Evolutionary conservation across 1,140 invertebrate species (phyloP).

Genomic region (Caenorhabditis tropicalis): DNA sequence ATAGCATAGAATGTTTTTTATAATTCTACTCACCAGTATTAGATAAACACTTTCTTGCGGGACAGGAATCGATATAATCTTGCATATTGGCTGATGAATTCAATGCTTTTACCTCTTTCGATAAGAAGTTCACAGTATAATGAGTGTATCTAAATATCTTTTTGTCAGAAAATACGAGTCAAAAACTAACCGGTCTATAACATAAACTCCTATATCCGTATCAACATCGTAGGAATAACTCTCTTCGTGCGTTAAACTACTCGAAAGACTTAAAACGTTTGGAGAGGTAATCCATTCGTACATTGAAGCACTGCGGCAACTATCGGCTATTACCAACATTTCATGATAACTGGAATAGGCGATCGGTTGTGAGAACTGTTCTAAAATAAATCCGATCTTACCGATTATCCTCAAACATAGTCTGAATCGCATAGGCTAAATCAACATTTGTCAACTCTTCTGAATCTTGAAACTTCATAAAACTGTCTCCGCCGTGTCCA

Average conservation of each 20-base stretch:
- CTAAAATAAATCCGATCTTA: constrained; percentile 71
- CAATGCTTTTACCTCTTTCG: constrained; percentile 81
- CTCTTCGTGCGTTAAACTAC: constrained; percentile 96
- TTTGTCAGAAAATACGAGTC: neutral
- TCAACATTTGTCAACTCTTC: constrained; percentile 99
- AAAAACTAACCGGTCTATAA: constrained; percentile 97
- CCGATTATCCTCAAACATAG: constrained; percentile 98
- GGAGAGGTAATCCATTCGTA: constrained; percentile 97
- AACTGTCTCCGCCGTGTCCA: constrained; percentile 96
- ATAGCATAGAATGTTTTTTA: neutral
- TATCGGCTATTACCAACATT: constrained; percentile 97
- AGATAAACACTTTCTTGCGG: constrained; percentile 29
- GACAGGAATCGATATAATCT: constrained; percentile 85
- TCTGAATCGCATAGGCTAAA: constrained; percentile 95
- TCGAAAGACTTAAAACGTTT: constrained; percentile 94
- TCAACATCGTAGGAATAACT: constrained; percentile 97
- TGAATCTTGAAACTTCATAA: constrained; percentile 98
- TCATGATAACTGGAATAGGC: constrained; percentile 87
- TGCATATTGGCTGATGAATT: constrained; percentile 87
- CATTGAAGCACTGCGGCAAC: constrained; percentile 98
- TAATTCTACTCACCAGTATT: neutral
- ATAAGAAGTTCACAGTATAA: constrained; percentile 86
- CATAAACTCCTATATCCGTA: constrained; percentile 95
- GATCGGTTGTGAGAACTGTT: neutral
- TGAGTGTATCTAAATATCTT: constrained; percentile 46